phyloP scores from a whole-genome alignment of 2,113 vertebrate genomes.

The Hiodon tergisus region DNA sequence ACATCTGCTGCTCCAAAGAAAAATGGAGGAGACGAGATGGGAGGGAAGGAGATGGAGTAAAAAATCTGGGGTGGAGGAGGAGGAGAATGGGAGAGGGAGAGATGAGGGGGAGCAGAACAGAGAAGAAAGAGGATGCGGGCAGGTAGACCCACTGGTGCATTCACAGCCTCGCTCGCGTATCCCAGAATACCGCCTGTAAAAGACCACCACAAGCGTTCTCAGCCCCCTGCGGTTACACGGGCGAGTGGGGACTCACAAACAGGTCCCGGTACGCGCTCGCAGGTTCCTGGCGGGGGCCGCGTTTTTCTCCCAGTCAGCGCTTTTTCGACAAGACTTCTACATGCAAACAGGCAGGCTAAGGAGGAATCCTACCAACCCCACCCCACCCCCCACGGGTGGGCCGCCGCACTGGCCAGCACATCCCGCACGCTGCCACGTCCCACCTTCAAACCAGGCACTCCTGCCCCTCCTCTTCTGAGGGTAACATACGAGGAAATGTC shows the following conservation, averaged over 20 bases:
- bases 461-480: conserved; percentile 63
- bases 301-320: conserved; percentile 22
- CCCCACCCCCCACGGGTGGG: too few relatives aligned
- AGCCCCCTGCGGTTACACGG: background rate
- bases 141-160: conserved; percentile 4
- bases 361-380: too few relatives aligned
- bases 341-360: too few relatives aligned
- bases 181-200: background rate
- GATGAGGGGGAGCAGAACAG: background rate
- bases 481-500: conserved; percentile 78
- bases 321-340: background rate
- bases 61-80: background rate
- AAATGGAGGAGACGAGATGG: too few relatives aligned
- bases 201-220: background rate
- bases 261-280: conserved; percentile 20
- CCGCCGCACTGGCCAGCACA: too few relatives aligned
- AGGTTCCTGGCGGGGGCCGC: background rate
- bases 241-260: conserved; percentile 1
- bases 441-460: conserved; percentile 67
- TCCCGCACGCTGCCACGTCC: conserved; percentile 20
- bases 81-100: background rate
- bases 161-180: background rate
- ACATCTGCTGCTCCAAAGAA: too few relatives aligned
- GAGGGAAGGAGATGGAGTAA: background rate
- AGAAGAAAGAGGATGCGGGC: background rate